Percentiles rank a stretch among this genome's conserved stretches.
phyloP scores from a whole-genome alignment of 2,113 vertebrate species.

The Furnarius figulus region DNA sequence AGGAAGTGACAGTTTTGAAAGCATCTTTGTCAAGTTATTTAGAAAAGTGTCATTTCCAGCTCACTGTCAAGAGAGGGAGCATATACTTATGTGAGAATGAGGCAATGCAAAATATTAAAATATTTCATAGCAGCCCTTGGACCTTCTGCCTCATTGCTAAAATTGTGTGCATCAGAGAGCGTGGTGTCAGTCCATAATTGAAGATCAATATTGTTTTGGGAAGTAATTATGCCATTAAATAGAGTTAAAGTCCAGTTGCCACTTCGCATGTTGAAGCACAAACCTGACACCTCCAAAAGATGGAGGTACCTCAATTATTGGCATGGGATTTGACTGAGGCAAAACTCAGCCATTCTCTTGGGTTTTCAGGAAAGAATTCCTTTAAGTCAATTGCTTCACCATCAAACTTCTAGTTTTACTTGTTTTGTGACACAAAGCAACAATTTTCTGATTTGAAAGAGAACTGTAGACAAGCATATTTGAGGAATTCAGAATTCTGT shows the following conservation, averaged over 20 bases:
- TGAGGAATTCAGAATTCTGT: not conserved
- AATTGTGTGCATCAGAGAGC: not conserved
- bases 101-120: not conserved
- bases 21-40: slow-evolving; percentile 15
- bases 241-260: not conserved
- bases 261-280: not conserved
- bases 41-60: slow-evolving; percentile 11
- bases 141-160: not conserved
- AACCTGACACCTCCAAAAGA: not conserved
- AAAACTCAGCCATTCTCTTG: not conserved
- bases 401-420: not conserved
- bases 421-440: not conserved
- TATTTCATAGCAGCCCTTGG: not conserved
- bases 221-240: not conserved
- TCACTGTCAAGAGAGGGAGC: not conserved
- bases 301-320: not conserved
- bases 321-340: not conserved
- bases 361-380: not conserved
- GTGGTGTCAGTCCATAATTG: not conserved
- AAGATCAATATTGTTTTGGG: not conserved
- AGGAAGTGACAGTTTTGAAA: not conserved
- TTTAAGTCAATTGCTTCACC: not conserved
- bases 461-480: not conserved
- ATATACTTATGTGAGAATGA: not conserved
- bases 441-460: not conserved